Conservation (phyloP, 2,113 vertebrate genomes). For the Melanotaenia duboulayi region DNA sequence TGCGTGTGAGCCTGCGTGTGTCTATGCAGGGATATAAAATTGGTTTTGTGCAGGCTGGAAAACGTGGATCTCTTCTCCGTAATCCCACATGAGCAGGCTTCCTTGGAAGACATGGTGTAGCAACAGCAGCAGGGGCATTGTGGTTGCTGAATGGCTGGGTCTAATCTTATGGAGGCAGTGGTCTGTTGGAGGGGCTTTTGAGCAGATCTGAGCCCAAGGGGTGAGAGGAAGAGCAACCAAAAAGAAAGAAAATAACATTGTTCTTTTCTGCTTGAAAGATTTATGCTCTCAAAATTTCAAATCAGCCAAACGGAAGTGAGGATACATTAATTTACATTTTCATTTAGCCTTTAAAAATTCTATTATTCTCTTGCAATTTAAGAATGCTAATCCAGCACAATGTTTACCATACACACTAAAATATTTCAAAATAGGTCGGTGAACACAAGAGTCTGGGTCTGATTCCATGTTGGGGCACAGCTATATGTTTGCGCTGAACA, state of each 20-base stretch:
- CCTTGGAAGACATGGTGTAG: slow-evolving; percentile 65
- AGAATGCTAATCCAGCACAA: slow-evolving; percentile 12
- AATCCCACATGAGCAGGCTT: slow-evolving; percentile 70
- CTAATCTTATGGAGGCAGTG: slow-evolving; percentile 74
- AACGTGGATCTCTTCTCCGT: slow-evolving; percentile 54
- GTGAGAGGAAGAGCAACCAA: slow-evolving; percentile 44
- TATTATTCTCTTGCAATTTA: slow-evolving; percentile 31
- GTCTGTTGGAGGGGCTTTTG: slow-evolving; percentile 65
- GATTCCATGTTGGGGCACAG: slow-evolving; percentile 13
- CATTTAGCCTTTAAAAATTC: slow-evolving; percentile 34
- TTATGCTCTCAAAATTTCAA: slow-evolving; percentile 30
- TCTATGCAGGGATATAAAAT: not conserved
- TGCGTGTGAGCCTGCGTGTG: slow-evolving; percentile 7
- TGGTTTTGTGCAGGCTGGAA: slow-evolving; percentile 45
- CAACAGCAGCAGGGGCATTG: slow-evolving; percentile 66
- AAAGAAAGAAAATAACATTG: slow-evolving; percentile 5
- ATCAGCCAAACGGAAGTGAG: slow-evolving; percentile 42
- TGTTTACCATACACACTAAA: slow-evolving; percentile 22
- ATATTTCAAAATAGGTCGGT: slow-evolving; percentile 10
- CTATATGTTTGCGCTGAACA: slow-evolving; percentile 14
- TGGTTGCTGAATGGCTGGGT: slow-evolving; percentile 65
- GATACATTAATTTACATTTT: slow-evolving; percentile 45
- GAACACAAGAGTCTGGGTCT: slow-evolving; percentile 15
- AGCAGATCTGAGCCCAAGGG: slow-evolving; percentile 67
- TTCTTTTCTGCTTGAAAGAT: not conserved